phyloP scores from a whole-genome alignment of 2,888 invertebrate species.

The Dexiosoma caninum region DNA sequence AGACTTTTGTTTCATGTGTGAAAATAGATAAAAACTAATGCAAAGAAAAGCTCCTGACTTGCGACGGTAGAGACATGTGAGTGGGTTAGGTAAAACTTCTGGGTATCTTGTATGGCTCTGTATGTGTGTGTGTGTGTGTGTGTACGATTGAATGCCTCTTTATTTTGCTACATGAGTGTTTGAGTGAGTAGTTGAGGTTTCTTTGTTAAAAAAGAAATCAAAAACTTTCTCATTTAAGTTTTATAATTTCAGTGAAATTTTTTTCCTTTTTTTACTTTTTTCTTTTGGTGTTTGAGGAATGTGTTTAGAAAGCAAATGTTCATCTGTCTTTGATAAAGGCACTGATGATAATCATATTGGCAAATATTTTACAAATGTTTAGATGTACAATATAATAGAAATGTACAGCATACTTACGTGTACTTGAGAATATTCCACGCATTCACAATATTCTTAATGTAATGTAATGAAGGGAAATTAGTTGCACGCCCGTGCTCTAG shows the following conservation, averaged over 20 bases:
- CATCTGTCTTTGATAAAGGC: slow-evolving; percentile 15
- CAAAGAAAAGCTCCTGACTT: neutral
- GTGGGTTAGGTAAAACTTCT: neutral
- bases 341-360: slow-evolving; percentile 19
- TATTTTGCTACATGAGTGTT: neutral
- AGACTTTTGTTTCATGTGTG: slow-evolving; percentile 56
- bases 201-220: slow-evolving; percentile 50
- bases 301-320: slow-evolving; percentile 40
- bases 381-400: neutral
- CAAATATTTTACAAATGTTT: neutral
- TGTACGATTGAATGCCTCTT: no score
- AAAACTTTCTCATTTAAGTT: slow-evolving; percentile 65
- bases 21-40: slow-evolving; percentile 46
- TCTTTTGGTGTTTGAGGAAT: slow-evolving; percentile 31
- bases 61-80: no score
- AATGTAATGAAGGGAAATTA: no score
- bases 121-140: neutral
- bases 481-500: no score
- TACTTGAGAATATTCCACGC: no score
- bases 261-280: neutral
- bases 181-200: slow-evolving; percentile 49
- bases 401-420: no score
- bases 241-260: slow-evolving; percentile 55
- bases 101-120: neutral
- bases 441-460: no score